Evolutionary conservation across 1,140 invertebrate genomes (phyloP).

Genomic region (Drosophila melanica): DNA sequence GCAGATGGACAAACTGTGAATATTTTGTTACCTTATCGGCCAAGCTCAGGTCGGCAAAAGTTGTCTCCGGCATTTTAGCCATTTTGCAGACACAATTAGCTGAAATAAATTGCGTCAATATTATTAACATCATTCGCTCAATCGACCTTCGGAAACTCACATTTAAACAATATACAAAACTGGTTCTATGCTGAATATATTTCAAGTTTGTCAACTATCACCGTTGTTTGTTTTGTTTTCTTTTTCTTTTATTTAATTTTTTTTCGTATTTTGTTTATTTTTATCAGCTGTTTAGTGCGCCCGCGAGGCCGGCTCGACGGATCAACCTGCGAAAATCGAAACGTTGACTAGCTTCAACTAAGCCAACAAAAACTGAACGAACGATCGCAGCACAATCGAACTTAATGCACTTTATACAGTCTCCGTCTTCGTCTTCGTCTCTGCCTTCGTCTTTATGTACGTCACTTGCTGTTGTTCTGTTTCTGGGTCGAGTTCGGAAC

Average conservation of each 20-base stretch:
- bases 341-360: constrained; percentile 17
- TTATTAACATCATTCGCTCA: constrained; percentile 28
- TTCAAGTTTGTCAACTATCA: constrained; percentile 49
- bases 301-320: constrained; percentile 57
- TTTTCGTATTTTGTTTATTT: not conserved
- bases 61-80: constrained; percentile 73
- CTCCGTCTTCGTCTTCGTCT: constrained; percentile 2
- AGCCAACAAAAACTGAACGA: constrained; percentile 7
- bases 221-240: constrained; percentile 35
- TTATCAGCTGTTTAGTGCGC: constrained; percentile 47
- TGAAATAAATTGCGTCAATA: constrained; percentile 29
- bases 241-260: not conserved
- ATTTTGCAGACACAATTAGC: constrained; percentile 43
- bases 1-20: not conserved
- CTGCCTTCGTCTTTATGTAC: constrained; percentile 5
- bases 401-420: constrained; percentile 28
- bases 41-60: constrained; percentile 73
- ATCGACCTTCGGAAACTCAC: constrained; percentile 70
- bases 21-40: constrained; percentile 73
- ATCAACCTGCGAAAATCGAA: not conserved
- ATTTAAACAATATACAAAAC: constrained; percentile 51
- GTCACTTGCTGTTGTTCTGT: constrained; percentile 21
- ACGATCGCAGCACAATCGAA: constrained; percentile 8
- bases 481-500: constrained; percentile 13
- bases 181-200: constrained; percentile 54